These are phyloP conservation scores for Aphidius colemani DNA, from an alignment of 2,888 invertebrate genomes.

Conservation along the genomic window DNA sequence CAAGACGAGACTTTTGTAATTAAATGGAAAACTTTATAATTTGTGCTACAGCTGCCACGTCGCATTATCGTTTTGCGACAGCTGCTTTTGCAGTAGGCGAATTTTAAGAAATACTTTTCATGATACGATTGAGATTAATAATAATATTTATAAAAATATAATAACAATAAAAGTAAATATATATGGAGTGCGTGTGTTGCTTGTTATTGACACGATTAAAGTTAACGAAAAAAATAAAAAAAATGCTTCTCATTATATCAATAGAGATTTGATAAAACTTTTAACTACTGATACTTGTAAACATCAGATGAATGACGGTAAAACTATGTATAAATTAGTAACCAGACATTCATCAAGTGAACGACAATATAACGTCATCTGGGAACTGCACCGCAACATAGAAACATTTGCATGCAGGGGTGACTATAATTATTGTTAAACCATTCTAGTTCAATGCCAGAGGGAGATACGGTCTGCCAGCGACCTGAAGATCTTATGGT, in stretches of 20 bases:
- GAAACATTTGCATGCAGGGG: conserved; percentile 32
- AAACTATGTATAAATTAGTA: no score
- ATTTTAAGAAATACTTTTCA: conserved; percentile 10
- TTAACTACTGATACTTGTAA: no score
- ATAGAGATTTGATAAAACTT: neutral
- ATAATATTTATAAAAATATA: neutral
- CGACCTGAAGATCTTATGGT: conserved; percentile 22
- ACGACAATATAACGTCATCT: no score
- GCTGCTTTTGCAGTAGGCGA: conserved; percentile 19
- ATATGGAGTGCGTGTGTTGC: neutral
- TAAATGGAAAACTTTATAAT: conserved; percentile 46
- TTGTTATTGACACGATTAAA: neutral
- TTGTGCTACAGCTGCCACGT: conserved; percentile 33
- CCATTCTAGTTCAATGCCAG: conserved; percentile 33
- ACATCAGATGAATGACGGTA: no score
- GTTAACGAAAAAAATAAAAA: neutral
- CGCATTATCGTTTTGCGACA: conserved; percentile 33
- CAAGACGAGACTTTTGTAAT: conserved; percentile 38
- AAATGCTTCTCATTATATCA: neutral
- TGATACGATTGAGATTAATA: neutral
- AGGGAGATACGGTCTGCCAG: conserved; percentile 26
- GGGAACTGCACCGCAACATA: no score
- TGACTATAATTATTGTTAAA: conserved; percentile 37
- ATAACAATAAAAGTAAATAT: no score
- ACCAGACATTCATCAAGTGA: no score